These are phyloP conservation scores for Epirrhoe alternata DNA, from an alignment of 2,888 invertebrate genomes.

Conservation along the genomic window DNA sequence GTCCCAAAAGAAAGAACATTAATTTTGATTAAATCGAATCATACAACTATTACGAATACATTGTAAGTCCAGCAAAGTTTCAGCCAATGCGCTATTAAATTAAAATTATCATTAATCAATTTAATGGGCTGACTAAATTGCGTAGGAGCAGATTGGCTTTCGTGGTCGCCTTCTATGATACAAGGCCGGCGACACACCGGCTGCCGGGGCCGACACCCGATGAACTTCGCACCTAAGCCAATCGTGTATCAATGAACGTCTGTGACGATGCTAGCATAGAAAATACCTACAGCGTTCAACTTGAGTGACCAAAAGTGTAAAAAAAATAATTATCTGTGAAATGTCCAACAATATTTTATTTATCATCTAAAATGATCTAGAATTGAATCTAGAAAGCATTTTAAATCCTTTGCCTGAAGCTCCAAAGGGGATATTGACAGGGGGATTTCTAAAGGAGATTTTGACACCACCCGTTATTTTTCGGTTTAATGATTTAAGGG, in stretches of 20 bases:
- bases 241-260: constrained; percentile 31
- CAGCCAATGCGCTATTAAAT: constrained; percentile 54
- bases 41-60: neutral
- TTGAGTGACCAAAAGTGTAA: neutral
- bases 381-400: too few species aligned
- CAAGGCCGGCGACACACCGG: constrained; percentile 58
- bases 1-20: neutral
- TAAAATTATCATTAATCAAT: constrained; percentile 58
- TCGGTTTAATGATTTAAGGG: too few species aligned
- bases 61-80: neutral
- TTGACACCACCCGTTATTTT: too few species aligned
- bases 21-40: neutral
- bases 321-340: too few species aligned
- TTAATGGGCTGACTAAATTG: constrained; percentile 54
- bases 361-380: too few species aligned
- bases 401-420: too few species aligned
- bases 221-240: constrained; percentile 22
- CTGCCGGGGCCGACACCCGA: constrained; percentile 40
- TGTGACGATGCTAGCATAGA: neutral
- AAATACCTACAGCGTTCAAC: neutral
- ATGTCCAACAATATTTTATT: too few species aligned
- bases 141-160: constrained; percentile 54
- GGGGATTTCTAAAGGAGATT: too few species aligned
- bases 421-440: too few species aligned
- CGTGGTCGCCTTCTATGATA: constrained; percentile 65